A percentile compares a stretch with the other conserved stretches of the same genome.
Conservation (phyloP, 2,113 vertebrate species). For the Entosphenus tridentatus region DNA sequence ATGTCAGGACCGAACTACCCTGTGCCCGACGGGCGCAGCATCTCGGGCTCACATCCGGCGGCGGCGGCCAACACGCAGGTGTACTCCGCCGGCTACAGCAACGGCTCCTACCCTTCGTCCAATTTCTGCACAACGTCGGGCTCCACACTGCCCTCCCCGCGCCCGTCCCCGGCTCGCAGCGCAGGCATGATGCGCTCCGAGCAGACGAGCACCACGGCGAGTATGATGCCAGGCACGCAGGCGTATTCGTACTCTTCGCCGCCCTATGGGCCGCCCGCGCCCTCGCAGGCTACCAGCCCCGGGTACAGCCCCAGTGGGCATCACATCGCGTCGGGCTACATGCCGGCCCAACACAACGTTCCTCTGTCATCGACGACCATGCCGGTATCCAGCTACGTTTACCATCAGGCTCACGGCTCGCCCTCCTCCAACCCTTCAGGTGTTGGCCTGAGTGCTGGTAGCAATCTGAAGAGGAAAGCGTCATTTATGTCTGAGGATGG, state of each 20-base stretch:
- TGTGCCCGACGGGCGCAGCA: background rate
- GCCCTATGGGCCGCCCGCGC: constrained; percentile 42
- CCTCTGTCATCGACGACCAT: constrained; percentile 71
- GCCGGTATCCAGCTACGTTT: constrained; percentile 47
- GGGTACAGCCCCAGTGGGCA: constrained; percentile 80
- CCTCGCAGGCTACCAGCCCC: constrained; percentile 46
- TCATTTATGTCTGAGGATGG: constrained; percentile 97
- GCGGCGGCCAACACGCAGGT: background rate
- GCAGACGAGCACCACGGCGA: constrained; percentile 32
- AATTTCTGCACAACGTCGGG: constrained; percentile 70
- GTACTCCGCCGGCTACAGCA: constrained; percentile 28
- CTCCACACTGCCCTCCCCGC: constrained; percentile 71
- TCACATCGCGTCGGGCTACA: constrained; percentile 65
- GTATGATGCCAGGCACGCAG: constrained; percentile 15
- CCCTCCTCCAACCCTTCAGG: constrained; percentile 69
- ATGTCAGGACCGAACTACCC: background rate
- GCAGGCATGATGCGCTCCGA: constrained; percentile 74
- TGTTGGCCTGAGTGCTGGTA: constrained; percentile 68
- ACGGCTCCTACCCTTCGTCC: constrained; percentile 78
- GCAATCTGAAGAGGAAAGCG: constrained; percentile 94
- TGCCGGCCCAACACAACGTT: constrained; percentile 79
- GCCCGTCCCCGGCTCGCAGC: constrained; percentile 20
- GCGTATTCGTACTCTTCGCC: constrained; percentile 66
- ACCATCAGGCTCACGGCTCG: constrained; percentile 59
- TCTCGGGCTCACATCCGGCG: constrained; percentile 1